Percentiles rank a stretch among this genome's conserved stretches.
phyloP scores from a whole-genome alignment of 2,797 vertebrate species.

The Danionella dracula region DNA sequence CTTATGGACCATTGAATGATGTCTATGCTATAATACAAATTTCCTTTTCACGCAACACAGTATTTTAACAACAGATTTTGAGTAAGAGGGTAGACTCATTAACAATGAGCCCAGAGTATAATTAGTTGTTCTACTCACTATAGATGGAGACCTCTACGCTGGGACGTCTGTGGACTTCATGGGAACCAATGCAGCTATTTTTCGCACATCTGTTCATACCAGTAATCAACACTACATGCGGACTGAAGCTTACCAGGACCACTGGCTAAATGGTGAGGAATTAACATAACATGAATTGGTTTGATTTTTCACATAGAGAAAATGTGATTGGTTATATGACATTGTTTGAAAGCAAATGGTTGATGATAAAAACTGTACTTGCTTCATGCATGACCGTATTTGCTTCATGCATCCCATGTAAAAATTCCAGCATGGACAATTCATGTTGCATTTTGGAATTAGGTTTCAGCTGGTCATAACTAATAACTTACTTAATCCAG shows the following conservation, averaged over 20 bases:
- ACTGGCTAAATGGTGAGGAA: constrained; percentile 80
- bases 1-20: constrained; percentile 25
- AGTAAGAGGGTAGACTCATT: constrained; percentile 5
- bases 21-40: background rate
- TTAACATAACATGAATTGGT: no score
- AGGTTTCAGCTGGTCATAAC: no score
- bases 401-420: no score
- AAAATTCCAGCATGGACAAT: no score
- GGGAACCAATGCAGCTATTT: constrained; percentile 78
- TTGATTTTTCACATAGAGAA: no score
- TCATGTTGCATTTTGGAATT: no score
- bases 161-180: constrained; percentile 84
- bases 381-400: no score
- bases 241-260: constrained; percentile 77
- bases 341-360: no score
- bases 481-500: no score
- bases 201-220: constrained; percentile 67
- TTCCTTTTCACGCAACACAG: constrained; percentile 16
- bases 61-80: constrained; percentile 1
- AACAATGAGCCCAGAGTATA: background rate
- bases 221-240: constrained; percentile 73
- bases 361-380: background rate
- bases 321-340: no score
- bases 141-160: constrained; percentile 78
- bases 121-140: background rate